These are phyloP conservation scores for Mionectes olivaceus DNA, from an alignment of 2,797 vertebrate species.

Conservation along the genomic window DNA sequence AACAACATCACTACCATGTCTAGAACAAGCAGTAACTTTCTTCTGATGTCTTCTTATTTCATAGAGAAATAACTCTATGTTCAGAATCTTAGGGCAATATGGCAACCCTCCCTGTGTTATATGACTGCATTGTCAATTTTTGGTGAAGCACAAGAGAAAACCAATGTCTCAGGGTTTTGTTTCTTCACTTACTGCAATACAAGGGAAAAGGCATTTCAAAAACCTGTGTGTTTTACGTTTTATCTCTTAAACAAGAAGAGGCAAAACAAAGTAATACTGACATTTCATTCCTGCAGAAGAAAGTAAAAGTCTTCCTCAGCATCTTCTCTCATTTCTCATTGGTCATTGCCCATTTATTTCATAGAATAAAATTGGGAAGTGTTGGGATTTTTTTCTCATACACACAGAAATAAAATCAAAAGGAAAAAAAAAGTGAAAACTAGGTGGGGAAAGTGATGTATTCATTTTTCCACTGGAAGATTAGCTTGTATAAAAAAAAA, in stretches of 20 bases:
- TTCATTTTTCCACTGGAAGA: background rate
- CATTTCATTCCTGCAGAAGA: background rate
- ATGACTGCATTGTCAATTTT: background rate
- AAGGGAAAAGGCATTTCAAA: background rate
- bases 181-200: background rate
- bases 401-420: no score
- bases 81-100: background rate
- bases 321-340: background rate
- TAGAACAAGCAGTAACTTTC: background rate
- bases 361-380: background rate
- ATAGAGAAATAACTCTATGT: background rate
- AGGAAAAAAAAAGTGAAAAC: background rate
- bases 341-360: background rate
- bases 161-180: background rate
- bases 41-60: background rate
- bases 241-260: background rate
- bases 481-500: background rate
- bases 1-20: rapidly evolving
- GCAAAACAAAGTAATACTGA: background rate
- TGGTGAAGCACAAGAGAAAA: background rate
- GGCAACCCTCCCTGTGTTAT: background rate
- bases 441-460: background rate
- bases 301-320: background rate
- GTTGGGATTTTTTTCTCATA: background rate
- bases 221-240: background rate